Evolutionary conservation across 2,888 invertebrate genomes (phyloP).

Genomic region (Meandrusa payeni): DNA sequence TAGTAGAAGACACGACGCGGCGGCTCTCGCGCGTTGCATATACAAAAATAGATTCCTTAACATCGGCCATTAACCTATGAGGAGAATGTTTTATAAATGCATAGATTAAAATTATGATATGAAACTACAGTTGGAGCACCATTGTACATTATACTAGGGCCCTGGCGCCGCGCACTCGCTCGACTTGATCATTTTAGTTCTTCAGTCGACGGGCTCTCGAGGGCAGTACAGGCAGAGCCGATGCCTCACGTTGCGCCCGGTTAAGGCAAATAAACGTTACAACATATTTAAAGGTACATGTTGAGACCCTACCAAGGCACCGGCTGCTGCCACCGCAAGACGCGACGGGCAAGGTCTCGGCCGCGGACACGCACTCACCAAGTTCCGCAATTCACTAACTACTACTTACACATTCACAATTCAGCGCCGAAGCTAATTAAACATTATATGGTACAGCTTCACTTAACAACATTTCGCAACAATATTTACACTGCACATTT

Average conservation of each 20-base stretch:
- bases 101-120: constrained; percentile 72
- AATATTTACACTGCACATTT: constrained; percentile 12
- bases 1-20: constrained; percentile 12
- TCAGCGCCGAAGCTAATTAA: not conserved
- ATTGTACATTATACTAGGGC: constrained; percentile 45
- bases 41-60: constrained; percentile 73
- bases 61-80: constrained; percentile 53
- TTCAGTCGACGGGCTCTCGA: not conserved
- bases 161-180: constrained; percentile 13
- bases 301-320: not conserved
- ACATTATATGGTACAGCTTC: not conserved
- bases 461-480: not conserved
- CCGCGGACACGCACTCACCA: constrained; percentile 2
- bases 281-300: constrained; percentile 1
- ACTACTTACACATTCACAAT: constrained; percentile 14
- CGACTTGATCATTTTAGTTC: constrained; percentile 1
- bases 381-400: constrained; percentile 4
- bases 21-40: constrained; percentile 35
- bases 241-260: constrained; percentile 5
- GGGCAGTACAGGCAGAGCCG: not conserved
- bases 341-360: not conserved
- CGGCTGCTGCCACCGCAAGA: no score
- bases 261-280: constrained; percentile 10
- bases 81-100: constrained; percentile 67
- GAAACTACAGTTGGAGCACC: constrained; percentile 75